Conservation (phyloP, 2,113 vertebrate genomes). For the Uropsilus gracilis region DNA sequence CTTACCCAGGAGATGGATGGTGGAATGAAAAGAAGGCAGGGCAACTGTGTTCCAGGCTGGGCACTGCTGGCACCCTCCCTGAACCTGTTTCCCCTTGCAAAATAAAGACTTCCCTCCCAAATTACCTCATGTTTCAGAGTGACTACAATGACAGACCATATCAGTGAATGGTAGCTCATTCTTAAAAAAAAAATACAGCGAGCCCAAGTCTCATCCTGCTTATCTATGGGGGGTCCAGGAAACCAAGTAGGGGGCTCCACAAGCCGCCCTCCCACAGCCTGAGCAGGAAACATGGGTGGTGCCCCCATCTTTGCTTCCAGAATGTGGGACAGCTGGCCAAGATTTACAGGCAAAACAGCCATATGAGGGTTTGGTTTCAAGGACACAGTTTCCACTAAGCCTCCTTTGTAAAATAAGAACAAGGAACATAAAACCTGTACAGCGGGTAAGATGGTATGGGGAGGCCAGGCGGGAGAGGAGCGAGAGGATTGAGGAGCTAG, state of each 20-base stretch:
- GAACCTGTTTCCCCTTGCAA: neutral
- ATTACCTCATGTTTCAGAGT: neutral
- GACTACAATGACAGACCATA: neutral
- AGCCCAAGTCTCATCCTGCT: neutral
- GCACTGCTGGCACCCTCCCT: neutral
- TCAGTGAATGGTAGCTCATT: neutral
- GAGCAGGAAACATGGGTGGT: neutral
- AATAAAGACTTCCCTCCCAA: neutral
- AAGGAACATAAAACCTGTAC: neutral
- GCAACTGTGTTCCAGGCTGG: neutral
- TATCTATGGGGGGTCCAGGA: neutral
- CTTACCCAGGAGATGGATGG: neutral
- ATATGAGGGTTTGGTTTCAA: neutral
- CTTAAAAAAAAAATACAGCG: neutral
- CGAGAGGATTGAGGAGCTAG: too few species aligned
- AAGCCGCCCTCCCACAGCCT: neutral
- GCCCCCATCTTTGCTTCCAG: neutral
- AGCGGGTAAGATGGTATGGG: neutral
- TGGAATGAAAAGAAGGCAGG: neutral
- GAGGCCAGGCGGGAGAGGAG: neutral
- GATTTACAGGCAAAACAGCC: neutral
- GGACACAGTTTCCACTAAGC: neutral
- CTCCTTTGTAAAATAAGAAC: slow-evolving; percentile 11
- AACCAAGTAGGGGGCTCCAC: neutral
- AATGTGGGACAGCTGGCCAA: neutral